Conservation (phyloP, 2,888 invertebrate genomes). For the Andricus quercusramuli region DNA sequence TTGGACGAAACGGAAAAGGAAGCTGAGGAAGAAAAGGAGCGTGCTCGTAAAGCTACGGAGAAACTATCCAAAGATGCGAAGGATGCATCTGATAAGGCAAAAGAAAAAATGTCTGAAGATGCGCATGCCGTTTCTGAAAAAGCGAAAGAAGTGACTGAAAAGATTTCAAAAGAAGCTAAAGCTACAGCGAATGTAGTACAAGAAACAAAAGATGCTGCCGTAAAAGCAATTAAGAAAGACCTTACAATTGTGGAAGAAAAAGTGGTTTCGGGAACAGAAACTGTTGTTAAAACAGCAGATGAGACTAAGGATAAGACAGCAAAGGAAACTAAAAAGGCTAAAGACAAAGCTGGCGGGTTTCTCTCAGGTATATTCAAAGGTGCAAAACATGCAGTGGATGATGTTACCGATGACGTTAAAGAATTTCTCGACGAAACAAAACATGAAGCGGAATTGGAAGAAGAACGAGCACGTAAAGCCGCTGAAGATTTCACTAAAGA, state of each 20-base stretch:
- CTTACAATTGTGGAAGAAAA: too few species aligned
- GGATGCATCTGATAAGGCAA: constrained; percentile 13
- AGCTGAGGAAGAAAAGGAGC: constrained; percentile 56
- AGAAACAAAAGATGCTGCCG: constrained; percentile 31
- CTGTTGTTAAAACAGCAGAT: constrained; percentile 37
- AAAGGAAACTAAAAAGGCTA: constrained; percentile 61
- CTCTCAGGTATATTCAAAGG: constrained; percentile 66
- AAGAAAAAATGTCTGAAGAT: constrained; percentile 49
- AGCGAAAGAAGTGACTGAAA: constrained; percentile 56
- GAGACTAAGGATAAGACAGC: constrained; percentile 51
- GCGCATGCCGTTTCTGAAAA: constrained; percentile 42
- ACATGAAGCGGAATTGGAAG: constrained; percentile 54
- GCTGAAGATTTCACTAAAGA: constrained; percentile 2
- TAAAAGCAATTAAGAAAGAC: too few species aligned
- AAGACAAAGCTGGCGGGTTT: constrained; percentile 65
- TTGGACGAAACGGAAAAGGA: constrained; percentile 37
- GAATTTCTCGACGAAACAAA: constrained; percentile 19
- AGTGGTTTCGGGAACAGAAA: background rate
- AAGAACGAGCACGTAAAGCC: constrained; percentile 53
- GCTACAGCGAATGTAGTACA: constrained; percentile 56
- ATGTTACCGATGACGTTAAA: constrained; percentile 55
- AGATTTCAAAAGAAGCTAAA: constrained; percentile 44
- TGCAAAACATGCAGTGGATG: constrained; percentile 62
- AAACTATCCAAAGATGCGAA: constrained; percentile 41
- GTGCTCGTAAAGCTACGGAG: constrained; percentile 62